Base-by-base conservation (phyloP, 1,140 invertebrate genomes). In the Hypothenemus hampei region DNA sequence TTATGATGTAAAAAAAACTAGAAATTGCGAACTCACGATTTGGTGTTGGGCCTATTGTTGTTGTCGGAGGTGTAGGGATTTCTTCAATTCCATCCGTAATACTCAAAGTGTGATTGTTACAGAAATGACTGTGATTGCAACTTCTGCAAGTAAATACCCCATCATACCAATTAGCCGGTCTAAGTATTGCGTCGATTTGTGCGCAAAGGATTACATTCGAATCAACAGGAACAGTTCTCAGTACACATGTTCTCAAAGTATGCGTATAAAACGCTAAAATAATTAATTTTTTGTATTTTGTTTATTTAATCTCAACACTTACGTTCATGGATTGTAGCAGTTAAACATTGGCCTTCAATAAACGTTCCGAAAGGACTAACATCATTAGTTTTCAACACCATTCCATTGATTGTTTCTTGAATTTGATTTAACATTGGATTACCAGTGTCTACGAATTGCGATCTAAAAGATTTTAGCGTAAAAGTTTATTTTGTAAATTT, bases 321-420 rank as follows among this genome's bases (percentile, higher is more conserved):
- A 43, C 40, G 19, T 43, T 43, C 40, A 3, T 22, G 21, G 10
- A 43, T 20, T 20, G 40, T 43, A 11, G 40, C 40, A 3, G 40
- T 43, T 10, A 43, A 5, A 8, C 40, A 43, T 11, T 43, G 40
- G 19, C 18, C 40, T 11, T 10, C 18, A 20, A 10, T 43, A 11
- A 43, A 4, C 1, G 3, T 21, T 1, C 16, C 4, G 7, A 10
- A 2, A 8, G 2, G 6, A 4, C 13, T 4, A 11, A 20, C 21
- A 10, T 43, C 18, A 20, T 20, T n/a, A n/a, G n/a, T n/a, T n/a
- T n/a, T n/a, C n/a, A n/a, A 23, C 10, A 3, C 22, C 19, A 23
- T 23, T 21, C 10, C 40, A 21, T 37, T 37, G 16, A 37, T 10
- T 13, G 35, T 16, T 1, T n/a, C 18, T 16, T 37, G 35, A 13